These are phyloP conservation scores for Sogatella furcifera DNA, from an alignment of 1,140 invertebrate species.

Conservation along the genomic window DNA sequence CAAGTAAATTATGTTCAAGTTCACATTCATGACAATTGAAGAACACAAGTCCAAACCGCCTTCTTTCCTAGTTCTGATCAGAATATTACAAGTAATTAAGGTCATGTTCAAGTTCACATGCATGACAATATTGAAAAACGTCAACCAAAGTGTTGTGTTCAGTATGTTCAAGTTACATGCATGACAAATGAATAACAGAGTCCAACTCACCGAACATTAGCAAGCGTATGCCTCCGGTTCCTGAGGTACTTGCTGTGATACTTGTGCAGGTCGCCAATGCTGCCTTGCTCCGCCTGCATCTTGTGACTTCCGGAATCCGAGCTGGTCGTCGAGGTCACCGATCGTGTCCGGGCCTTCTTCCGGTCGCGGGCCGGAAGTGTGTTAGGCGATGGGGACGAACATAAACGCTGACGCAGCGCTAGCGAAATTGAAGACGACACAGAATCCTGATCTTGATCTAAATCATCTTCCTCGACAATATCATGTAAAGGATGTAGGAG, in stretches of 20 bases:
- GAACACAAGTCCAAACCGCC: too few species aligned
- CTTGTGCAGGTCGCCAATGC: constrained; percentile 73
- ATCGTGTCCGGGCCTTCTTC: constrained; percentile 33
- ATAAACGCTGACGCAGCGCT: neutral
- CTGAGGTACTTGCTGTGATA: constrained; percentile 73
- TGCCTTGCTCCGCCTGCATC: constrained; percentile 82
- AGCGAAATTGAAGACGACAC: neutral
- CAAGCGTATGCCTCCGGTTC: constrained; percentile 70
- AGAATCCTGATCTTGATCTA: neutral
- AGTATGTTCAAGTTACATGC: too few species aligned
- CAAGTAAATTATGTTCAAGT: too few species aligned
- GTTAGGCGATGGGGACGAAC: constrained; percentile 8
- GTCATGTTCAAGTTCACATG: too few species aligned
- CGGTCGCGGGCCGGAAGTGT: constrained; percentile 10
- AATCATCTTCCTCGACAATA: neutral
- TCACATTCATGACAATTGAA: too few species aligned
- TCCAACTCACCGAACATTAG: constrained; percentile 70
- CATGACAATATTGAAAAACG: too few species aligned
- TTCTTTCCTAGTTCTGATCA: too few species aligned
- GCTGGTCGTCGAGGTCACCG: constrained; percentile 31
- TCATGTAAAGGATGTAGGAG: neutral
- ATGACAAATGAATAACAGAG: too few species aligned
- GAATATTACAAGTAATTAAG: too few species aligned
- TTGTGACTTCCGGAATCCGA: constrained; percentile 36
- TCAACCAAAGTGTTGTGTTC: too few species aligned